Evolutionary conservation across 2,888 invertebrate species (phyloP).

Genomic region (Cephus runcator): DNA sequence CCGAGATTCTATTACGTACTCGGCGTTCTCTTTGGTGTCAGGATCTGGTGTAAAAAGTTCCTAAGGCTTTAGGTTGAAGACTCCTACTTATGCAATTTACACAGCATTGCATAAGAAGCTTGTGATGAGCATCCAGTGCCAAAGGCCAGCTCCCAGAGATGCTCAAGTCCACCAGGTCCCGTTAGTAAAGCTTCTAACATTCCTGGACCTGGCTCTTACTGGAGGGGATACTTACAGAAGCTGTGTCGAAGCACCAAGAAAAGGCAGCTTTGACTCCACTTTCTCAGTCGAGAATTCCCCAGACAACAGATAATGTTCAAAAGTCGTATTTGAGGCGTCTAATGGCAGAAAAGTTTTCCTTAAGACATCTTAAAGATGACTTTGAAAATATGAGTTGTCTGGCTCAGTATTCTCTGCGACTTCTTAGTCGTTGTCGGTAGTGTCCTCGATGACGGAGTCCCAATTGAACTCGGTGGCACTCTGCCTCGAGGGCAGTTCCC

Average conservation of each 20-base stretch:
- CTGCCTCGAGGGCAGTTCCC: conserved; percentile 79
- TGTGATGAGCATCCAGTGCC: neutral
- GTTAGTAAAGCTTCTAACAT: neutral
- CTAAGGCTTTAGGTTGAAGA: neutral
- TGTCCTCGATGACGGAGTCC: conserved; percentile 85
- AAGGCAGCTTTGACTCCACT: neutral
- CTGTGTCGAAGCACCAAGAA: neutral
- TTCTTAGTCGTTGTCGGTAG: conserved; percentile 62
- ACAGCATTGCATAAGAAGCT: neutral
- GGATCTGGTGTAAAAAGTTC: neutral
- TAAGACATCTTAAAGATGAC: too few species aligned
- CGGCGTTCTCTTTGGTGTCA: neutral
- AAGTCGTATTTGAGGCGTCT: too few species aligned
- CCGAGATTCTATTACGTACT: neutral
- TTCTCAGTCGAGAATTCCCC: neutral
- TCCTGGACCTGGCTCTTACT: neutral
- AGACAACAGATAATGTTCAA: too few species aligned
- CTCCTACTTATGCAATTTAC: neutral
- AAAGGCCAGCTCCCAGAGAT: neutral
- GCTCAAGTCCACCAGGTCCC: neutral
- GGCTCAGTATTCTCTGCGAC: neutral
- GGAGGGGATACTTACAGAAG: neutral
- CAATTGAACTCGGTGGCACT: conserved; percentile 89
- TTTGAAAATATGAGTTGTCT: too few species aligned
- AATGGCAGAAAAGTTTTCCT: too few species aligned